Evolutionary conservation across 1,140 invertebrate genomes (phyloP).

Genomic region (Notospermus geniculatus): DNA sequence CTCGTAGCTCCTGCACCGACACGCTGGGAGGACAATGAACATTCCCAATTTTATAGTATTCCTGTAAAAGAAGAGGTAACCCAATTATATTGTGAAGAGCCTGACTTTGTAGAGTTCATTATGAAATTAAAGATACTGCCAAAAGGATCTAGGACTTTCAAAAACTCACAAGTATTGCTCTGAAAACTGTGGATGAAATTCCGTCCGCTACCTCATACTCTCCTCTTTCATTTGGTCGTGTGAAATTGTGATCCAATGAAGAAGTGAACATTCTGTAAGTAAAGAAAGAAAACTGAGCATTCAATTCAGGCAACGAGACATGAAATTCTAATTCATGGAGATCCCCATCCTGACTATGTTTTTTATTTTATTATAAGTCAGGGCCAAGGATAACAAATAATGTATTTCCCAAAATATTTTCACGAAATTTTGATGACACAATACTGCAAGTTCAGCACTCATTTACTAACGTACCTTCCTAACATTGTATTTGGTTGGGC

Average conservation of each 20-base stretch:
- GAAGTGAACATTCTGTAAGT: conserved; percentile 88
- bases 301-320: conserved; percentile 6
- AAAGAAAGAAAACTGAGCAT: conserved; percentile 16
- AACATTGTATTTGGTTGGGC: conserved; percentile 91
- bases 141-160: too few relatives aligned
- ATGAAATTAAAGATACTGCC: too few relatives aligned
- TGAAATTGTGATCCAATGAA: conserved; percentile 78
- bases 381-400: too few relatives aligned
- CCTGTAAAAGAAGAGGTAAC: conserved; percentile 57
- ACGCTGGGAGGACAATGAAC: conserved; percentile 84
- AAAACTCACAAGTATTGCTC: conserved; percentile 76
- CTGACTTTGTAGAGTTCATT: too few relatives aligned
- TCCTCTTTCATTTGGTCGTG: conserved; percentile 89
- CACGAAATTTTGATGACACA: too few relatives aligned
- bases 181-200: conserved; percentile 91
- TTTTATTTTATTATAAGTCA: too few relatives aligned
- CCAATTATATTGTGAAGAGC: too few relatives aligned
- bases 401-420: too few relatives aligned
- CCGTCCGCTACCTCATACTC: conserved; percentile 99
- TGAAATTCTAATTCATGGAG: neutral
- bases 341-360: too few relatives aligned
- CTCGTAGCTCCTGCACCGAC: conserved; percentile 88
- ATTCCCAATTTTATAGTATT: conserved; percentile 88
- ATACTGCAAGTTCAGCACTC: too few relatives aligned
- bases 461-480: conserved; percentile 62